Conservation (phyloP, 2,113 vertebrate genomes). For the Urocynchramus pylzowi region DNA sequence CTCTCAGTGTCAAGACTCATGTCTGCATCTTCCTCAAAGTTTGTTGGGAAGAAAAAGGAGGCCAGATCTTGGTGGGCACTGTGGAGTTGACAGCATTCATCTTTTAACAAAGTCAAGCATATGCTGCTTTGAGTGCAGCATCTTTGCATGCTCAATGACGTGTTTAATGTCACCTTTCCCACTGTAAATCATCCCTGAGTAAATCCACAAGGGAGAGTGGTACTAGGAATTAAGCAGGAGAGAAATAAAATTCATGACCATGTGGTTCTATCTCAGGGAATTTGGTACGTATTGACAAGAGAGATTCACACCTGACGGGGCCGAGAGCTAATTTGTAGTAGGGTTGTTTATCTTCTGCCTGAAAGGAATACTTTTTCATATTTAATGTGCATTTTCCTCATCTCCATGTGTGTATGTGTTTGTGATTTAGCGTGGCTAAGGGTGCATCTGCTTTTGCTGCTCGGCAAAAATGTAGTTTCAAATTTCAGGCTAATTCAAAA, state of each 20-base stretch:
- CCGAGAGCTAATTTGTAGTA: conserved; percentile 66
- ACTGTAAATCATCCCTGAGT: conserved; percentile 74
- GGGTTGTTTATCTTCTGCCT: conserved; percentile 62
- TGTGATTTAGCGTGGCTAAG: conserved; percentile 14
- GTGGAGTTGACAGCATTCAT: conserved; percentile 67
- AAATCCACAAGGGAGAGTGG: conserved; percentile 72
- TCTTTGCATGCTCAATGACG: conserved; percentile 76
- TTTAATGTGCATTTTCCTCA: conserved; percentile 59
- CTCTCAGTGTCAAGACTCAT: conserved; percentile 58
- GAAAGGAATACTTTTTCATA: conserved; percentile 65
- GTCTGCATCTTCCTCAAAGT: conserved; percentile 51
- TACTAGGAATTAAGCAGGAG: conserved; percentile 70
- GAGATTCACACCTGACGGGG: conserved; percentile 68
- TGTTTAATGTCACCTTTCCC: conserved; percentile 78
- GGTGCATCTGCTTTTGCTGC: conserved; percentile 6
- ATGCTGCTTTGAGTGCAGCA: conserved; percentile 71
- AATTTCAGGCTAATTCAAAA: background rate
- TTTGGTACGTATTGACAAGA: conserved; percentile 67
- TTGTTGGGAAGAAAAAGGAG: conserved; percentile 57
- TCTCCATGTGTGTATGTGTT: background rate
- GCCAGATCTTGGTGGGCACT: conserved; percentile 58
- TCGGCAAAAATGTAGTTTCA: background rate
- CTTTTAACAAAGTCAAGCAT: conserved; percentile 73
- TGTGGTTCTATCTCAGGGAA: conserved; percentile 68
- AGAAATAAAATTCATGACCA: conserved; percentile 71